Base-by-base conservation (phyloP, 2,888 invertebrate genomes). In the Meta bourneti region DNA sequence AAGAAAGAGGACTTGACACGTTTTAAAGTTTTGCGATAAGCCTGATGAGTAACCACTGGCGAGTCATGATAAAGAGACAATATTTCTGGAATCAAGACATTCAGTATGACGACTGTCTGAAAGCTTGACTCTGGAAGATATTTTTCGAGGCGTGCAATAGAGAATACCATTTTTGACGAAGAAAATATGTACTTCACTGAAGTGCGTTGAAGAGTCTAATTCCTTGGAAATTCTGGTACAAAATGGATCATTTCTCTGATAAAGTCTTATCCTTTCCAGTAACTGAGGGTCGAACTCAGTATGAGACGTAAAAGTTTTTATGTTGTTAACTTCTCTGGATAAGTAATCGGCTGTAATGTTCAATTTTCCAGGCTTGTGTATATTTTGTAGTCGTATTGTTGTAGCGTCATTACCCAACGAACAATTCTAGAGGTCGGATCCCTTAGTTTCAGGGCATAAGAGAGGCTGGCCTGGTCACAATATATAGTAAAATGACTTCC, bases 401-500 rank as follows among this genome's bases (percentile, higher is more conserved):
- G n/a, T n/a, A n/a, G n/a, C n/a, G n/a, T n/a, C n/a, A n/a, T n/a
- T n/a, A n/a, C n/a, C n/a, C n/a, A n/a, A n/a, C n/a, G n/a, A n/a
- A n/a, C n/a, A n/a, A n/a, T n/a, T n/a, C n/a, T n/a, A n/a, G n/a
- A n/a, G n/a, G n/a, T n/a, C n/a, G n/a, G n/a, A n/a, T 88, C 88
- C 48, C 93, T 93, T 11, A 93, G 79, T 20, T 90, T 93, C 7
- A 93, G 77, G 0, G 93, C 48, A 74, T 80, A 34, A 0, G 72
- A 80, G 0, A 95, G 87, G 1, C 94, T 92, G 70, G 94, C 94
- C 92, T 94, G 94, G 92, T 95, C 95, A 0, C 95, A 95, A 2
- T 94, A 86, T 8, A 95, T 93, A 86, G 93, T 94, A 86, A 95
- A 95, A n/a, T n/a, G n/a, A n/a, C n/a, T n/a, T n/a, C n/a, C n/a